phyloP scores from a whole-genome alignment of 2,113 vertebrate genomes.

The Tricholaema leucomelas region DNA sequence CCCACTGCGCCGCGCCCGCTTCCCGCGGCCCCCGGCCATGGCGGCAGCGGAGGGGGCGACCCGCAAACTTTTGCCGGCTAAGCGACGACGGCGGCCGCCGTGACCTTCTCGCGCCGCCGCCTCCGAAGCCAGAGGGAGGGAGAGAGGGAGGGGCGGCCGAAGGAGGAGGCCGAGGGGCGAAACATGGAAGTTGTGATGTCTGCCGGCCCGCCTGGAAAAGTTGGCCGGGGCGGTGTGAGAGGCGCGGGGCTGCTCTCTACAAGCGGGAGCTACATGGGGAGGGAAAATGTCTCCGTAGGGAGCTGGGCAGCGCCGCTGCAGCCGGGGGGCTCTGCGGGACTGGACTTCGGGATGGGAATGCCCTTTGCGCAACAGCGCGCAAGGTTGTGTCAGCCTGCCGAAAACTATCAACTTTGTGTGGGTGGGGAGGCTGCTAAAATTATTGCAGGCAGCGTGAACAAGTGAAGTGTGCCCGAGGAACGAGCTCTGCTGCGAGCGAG shows the following conservation, averaged over 20 bases:
- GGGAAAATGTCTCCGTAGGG: not conserved
- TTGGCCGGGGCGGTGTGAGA: not conserved
- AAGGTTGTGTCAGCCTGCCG: not conserved
- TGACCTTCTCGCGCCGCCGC: constrained; percentile 3
- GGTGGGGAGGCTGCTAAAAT: not conserved
- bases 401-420: not conserved
- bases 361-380: not conserved
- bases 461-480: not conserved
- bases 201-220: not conserved
- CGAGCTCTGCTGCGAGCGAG: fast-evolving
- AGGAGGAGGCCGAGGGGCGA: not conserved
- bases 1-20: too few relatives aligned
- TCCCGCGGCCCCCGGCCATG: not conserved
- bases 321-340: not conserved
- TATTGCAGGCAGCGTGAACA: not conserved
- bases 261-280: too few relatives aligned
- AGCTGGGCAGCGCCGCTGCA: not conserved
- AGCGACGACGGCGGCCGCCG: not conserved
- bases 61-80: not conserved
- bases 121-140: not conserved
- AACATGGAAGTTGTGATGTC: not conserved
- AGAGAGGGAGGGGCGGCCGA: not conserved
- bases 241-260: not conserved
- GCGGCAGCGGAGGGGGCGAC: not conserved
- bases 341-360: fast-evolving